phyloP scores from a whole-genome alignment of 2,888 invertebrate genomes.

The Poecilus cupreus region DNA sequence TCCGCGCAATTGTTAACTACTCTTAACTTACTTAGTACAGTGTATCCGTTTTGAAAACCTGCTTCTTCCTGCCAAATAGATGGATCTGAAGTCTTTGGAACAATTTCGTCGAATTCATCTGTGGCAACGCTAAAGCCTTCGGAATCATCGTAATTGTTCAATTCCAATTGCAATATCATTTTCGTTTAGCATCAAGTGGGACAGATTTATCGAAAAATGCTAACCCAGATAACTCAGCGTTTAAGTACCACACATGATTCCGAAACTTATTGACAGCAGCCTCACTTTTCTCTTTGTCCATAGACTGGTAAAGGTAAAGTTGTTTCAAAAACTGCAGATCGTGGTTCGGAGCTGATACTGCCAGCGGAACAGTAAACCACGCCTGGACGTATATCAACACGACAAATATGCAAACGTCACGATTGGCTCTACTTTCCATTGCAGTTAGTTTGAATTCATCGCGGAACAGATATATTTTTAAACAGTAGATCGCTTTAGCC shows the following conservation, averaged over 20 bases:
- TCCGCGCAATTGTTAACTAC: conserved; percentile 13
- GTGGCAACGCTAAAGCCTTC: no score
- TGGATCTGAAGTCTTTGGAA: conserved; percentile 3
- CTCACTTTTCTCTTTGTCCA: conserved; percentile 22
- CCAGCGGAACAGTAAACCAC: background rate
- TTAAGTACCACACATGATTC: conserved; percentile 51
- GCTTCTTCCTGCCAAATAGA: background rate
- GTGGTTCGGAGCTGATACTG: background rate
- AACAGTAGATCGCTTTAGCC: conserved; percentile 64
- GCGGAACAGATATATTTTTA: conserved; percentile 65
- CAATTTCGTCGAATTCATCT: no score
- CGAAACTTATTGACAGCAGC: conserved; percentile 48
- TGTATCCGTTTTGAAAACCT: conserved; percentile 9
- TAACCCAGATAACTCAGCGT: conserved; percentile 48
- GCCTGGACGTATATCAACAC: conserved; percentile 60
- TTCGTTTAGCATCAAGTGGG: no score
- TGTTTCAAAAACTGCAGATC: background rate
- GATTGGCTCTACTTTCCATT: background rate
- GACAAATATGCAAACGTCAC: conserved; percentile 63
- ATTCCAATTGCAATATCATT: no score
- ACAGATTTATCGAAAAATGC: conserved; percentile 58
- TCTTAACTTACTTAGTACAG: conserved; percentile 19
- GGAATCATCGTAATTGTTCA: no score
- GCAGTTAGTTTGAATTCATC: background rate
- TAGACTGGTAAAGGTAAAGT: background rate